These are phyloP conservation scores for Hylia prasina DNA, from an alignment of 2,113 vertebrate genomes.

Conservation along the genomic window DNA sequence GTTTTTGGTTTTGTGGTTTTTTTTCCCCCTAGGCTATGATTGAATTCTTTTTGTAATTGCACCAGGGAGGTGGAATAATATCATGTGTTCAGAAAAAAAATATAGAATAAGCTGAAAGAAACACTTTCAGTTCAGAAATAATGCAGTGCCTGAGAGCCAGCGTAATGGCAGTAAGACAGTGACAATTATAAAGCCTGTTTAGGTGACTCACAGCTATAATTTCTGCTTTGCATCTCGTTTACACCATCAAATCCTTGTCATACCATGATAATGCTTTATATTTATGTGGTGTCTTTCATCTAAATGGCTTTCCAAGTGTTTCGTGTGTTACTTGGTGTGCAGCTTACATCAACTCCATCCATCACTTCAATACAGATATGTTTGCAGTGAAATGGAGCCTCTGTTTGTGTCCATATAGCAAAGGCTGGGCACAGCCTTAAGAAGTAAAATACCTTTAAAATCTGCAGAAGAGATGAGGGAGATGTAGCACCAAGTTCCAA, in stretches of 20 bases:
- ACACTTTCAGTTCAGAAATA: background rate
- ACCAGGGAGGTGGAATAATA: background rate
- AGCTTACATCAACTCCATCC: background rate
- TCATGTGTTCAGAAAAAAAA: background rate
- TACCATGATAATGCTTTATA: background rate
- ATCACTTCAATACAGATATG: background rate
- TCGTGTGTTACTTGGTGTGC: background rate
- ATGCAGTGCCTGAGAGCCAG: background rate
- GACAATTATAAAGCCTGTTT: background rate
- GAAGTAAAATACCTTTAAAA: background rate
- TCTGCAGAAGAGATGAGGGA: background rate
- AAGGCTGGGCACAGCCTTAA: background rate
- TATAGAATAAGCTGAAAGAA: background rate
- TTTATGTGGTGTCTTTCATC: constrained; percentile 1
- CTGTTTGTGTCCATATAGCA: background rate
- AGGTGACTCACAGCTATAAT: constrained; percentile 35
- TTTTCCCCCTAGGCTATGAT: background rate
- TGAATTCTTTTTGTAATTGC: constrained; percentile 38
- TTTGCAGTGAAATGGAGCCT: background rate
- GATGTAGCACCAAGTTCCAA: background rate
- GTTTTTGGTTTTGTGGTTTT: background rate
- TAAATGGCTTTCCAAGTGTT: background rate
- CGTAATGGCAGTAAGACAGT: background rate
- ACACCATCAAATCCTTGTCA: background rate
- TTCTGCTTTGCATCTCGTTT: constrained; percentile 32